Evolutionary conservation across 2,113 vertebrate genomes (phyloP).

Genomic region (Bettongia penicillata): DNA sequence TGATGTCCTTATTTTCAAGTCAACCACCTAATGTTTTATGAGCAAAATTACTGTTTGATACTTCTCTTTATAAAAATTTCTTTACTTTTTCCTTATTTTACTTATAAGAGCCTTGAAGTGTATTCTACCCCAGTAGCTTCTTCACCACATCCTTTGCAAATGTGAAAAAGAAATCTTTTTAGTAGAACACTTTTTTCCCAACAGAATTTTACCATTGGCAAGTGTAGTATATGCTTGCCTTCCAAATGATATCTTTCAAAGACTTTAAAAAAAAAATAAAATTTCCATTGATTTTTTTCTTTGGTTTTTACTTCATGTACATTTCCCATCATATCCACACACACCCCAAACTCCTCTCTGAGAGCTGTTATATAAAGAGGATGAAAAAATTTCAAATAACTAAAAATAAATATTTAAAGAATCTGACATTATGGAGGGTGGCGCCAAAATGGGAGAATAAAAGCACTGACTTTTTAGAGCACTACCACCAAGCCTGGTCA

Average conservation of each 20-base stretch:
- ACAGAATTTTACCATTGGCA: not conserved
- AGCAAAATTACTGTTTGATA: constrained; percentile 7
- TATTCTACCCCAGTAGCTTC: not conserved
- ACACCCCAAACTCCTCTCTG: not conserved
- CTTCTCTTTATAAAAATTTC: not conserved
- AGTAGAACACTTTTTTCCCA: not conserved
- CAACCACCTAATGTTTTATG: constrained; percentile 6
- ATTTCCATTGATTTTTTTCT: too few species aligned
- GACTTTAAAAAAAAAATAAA: too few species aligned
- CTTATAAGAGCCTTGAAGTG: not conserved
- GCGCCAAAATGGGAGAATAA: too few species aligned
- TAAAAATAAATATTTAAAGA: not conserved
- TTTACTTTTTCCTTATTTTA: not conserved
- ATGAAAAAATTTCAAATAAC: not conserved
- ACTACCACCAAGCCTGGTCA: too few species aligned
- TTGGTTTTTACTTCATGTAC: too few species aligned
- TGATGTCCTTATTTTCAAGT: constrained; percentile 27
- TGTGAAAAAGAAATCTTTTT: not conserved
- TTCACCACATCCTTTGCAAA: not conserved
- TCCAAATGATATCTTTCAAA: too few species aligned
- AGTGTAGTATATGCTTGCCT: too few species aligned
- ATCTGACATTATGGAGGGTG: not conserved
- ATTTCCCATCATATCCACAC: too few species aligned
- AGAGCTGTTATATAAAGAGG: not conserved
- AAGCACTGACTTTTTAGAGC: too few species aligned